These are phyloP conservation scores for Melanargia galathea DNA, from an alignment of 2,888 invertebrate genomes.

Conservation along the genomic window DNA sequence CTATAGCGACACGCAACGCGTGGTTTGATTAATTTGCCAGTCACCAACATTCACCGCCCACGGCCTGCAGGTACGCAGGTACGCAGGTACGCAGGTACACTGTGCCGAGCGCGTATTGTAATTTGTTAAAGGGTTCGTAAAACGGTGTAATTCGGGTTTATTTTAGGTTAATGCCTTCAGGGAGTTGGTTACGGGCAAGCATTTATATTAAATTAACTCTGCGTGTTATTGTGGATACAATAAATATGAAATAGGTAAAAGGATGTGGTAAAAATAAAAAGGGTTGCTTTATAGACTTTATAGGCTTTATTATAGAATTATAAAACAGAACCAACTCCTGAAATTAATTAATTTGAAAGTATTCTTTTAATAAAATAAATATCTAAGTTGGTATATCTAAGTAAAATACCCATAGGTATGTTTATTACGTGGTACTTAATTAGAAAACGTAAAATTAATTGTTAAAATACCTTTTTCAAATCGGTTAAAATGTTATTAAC, in stretches of 20 bases:
- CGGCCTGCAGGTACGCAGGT: slow-evolving; percentile 13
- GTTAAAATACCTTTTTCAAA: not conserved
- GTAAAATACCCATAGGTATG: no score
- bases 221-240: not conserved
- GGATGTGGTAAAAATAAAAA: not conserved
- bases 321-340: not conserved
- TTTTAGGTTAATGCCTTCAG: slow-evolving; percentile 14
- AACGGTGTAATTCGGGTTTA: slow-evolving; percentile 19
- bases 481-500: not conserved
- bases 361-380: not conserved
- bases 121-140: slow-evolving; percentile 26
- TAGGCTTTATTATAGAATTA: not conserved
- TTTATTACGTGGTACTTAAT: no score
- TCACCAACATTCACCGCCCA: slow-evolving; percentile 8
- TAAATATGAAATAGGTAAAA: not conserved
- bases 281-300: not conserved
- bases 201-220: slow-evolving; percentile 15
- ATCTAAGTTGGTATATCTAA: no score
- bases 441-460: no score
- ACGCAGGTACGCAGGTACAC: not conserved
- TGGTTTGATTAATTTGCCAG: slow-evolving; percentile 21
- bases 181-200: slow-evolving; percentile 4
- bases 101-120: slow-evolving; percentile 11
- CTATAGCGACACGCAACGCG: slow-evolving; percentile 6
- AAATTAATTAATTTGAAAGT: not conserved